A percentile compares a stretch with the other conserved stretches of the same genome.
Conservation (phyloP, 2,888 invertebrate genomes). For the Cremastobaeus sp. region DNA sequence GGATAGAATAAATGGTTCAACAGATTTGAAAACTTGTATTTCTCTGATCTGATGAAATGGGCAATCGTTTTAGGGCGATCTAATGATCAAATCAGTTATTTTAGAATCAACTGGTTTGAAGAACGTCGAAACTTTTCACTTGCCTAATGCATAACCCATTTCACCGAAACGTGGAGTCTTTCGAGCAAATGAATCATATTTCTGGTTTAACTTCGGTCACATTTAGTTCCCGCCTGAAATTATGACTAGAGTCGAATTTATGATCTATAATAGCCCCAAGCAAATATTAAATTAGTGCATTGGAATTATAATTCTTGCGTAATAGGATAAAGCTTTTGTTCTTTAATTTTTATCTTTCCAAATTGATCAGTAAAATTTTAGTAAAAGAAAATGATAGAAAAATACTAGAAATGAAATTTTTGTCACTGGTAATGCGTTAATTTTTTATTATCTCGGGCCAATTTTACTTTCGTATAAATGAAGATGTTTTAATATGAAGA, state of each 20-base stretch:
- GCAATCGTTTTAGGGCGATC: neutral
- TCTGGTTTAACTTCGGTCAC: slow-evolving; percentile 28
- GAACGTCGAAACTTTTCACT: slow-evolving; percentile 14
- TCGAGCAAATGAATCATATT: slow-evolving; percentile 29
- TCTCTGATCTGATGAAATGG: too few species aligned
- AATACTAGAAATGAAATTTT: too few species aligned
- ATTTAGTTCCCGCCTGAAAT: slow-evolving; percentile 36
- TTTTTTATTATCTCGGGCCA: too few species aligned
- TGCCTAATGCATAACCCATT: slow-evolving; percentile 27
- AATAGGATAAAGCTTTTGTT: slow-evolving; percentile 3
- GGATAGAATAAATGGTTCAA: too few species aligned
- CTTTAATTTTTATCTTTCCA: slow-evolving; percentile 21
- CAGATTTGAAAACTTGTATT: too few species aligned
- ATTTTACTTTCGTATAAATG: too few species aligned
- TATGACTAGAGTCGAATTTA: slow-evolving; percentile 40
- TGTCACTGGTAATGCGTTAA: too few species aligned
- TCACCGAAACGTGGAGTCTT: slow-evolving; percentile 29
- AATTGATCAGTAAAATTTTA: neutral
- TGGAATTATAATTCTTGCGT: slow-evolving; percentile 40
- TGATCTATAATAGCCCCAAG: slow-evolving; percentile 33
- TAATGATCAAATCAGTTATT: slow-evolving; percentile 17
- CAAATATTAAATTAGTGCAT: slow-evolving; percentile 45
- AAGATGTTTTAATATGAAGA: too few species aligned
- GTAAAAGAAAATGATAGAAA: too few species aligned
- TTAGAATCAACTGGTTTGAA: slow-evolving; percentile 11